Conservation (phyloP, 2,888 invertebrate genomes). For the Dasysyrphus albostriatus region DNA sequence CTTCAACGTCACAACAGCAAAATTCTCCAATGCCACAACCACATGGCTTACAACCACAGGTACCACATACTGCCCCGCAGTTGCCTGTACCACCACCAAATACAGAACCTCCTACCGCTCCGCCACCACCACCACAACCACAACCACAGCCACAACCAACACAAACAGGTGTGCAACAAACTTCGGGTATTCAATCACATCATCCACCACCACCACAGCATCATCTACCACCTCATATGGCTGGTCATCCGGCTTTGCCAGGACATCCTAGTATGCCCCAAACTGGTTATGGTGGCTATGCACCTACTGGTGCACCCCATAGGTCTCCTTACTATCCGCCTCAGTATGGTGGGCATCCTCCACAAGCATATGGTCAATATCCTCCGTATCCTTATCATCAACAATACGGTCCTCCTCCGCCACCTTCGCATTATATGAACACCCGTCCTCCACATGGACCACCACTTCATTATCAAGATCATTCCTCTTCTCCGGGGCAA, state of each 20-base stretch:
- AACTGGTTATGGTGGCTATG: conserved; percentile 82
- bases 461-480: conserved; percentile 78
- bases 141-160: conserved; percentile 1
- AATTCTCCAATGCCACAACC: conserved; percentile 67
- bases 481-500: conserved; percentile 76
- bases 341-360: conserved; percentile 83
- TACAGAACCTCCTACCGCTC: conserved; percentile 76
- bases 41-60: conserved; percentile 46
- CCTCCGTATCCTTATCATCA: conserved; percentile 83
- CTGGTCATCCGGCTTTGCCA: conserved; percentile 81
- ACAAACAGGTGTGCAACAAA: conserved; percentile 52
- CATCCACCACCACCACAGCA: conserved; percentile 79
- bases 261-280: conserved; percentile 81
- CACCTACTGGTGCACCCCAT: conserved; percentile 81
- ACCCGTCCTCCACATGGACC: conserved; percentile 79
- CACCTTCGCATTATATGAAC: conserved; percentile 81
- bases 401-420: conserved; percentile 82
- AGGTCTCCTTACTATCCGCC: conserved; percentile 83
- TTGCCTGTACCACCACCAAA: conserved; percentile 58
- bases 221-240: conserved; percentile 81
- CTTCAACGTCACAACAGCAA: conserved; percentile 67
- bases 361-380: conserved; percentile 82
- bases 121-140: conserved; percentile 33
- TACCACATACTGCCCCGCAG: conserved; percentile 47
- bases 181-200: conserved; percentile 79